These are phyloP conservation scores for Mimumesa dahlbomi DNA, from an alignment of 2,888 invertebrate genomes.

Conservation along the genomic window DNA sequence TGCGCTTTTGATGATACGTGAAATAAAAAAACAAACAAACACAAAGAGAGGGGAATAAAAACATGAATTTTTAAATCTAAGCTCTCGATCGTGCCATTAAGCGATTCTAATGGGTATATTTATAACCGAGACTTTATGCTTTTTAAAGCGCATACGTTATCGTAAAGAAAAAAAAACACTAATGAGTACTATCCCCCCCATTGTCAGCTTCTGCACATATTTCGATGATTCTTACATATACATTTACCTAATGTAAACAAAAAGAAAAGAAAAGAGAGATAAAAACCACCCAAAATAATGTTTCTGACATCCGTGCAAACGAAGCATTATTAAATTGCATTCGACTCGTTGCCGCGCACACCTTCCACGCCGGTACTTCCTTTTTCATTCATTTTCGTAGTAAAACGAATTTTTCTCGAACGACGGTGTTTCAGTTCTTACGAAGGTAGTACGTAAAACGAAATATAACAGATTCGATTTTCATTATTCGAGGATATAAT, in stretches of 20 bases:
- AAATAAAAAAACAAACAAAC: slow-evolving; percentile 26
- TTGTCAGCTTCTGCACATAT: slow-evolving; percentile 65
- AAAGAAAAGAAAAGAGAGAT: too few species aligned
- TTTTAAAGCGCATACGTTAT: slow-evolving; percentile 60
- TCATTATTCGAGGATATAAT: slow-evolving; percentile 40
- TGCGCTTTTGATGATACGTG: slow-evolving; percentile 9
- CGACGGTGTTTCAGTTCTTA: slow-evolving; percentile 35
- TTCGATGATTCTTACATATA: slow-evolving; percentile 67
- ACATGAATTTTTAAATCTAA: slow-evolving; percentile 39
- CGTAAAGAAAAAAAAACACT: slow-evolving; percentile 50
- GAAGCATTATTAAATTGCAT: slow-evolving; percentile 30
- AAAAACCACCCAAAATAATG: slow-evolving; percentile 48
- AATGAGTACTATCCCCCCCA: slow-evolving; percentile 49
- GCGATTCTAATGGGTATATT: slow-evolving; percentile 59
- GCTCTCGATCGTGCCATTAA: slow-evolving; percentile 64
- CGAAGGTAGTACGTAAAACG: slow-evolving; percentile 17
- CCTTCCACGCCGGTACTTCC: slow-evolving; percentile 64
- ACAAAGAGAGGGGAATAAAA: slow-evolving; percentile 23
- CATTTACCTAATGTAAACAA: slow-evolving; percentile 63
- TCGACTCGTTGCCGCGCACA: slow-evolving; percentile 57
- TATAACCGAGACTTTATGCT: slow-evolving; percentile 64
- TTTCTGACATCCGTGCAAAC: slow-evolving; percentile 43
- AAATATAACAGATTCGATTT: slow-evolving; percentile 34
- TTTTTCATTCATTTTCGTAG: slow-evolving; percentile 52
- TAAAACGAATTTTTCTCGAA: slow-evolving; percentile 38